These are phyloP conservation scores for Melopsittacus undulatus DNA, from an alignment of 2,797 vertebrate genomes.

Conservation along the genomic window DNA sequence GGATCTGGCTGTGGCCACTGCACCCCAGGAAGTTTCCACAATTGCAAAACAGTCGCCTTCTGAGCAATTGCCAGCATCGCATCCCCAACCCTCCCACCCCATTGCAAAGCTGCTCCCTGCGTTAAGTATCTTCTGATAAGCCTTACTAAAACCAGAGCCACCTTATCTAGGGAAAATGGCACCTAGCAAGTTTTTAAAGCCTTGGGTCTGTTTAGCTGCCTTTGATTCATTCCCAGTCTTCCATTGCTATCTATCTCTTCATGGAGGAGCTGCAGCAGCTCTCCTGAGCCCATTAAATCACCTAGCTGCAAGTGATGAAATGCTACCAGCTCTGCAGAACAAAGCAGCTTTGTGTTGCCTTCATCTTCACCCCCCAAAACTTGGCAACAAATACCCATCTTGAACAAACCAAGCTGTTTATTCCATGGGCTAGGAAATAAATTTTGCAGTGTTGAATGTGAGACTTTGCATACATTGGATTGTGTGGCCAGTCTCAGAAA, in stretches of 20 bases:
- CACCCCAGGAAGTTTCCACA: constrained; percentile 51
- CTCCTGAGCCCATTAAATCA: neutral
- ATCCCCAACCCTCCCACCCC: neutral
- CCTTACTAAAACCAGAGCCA: constrained; percentile 39
- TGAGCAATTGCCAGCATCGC: neutral
- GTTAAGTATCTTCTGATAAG: constrained; percentile 17
- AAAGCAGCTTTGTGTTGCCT: neutral
- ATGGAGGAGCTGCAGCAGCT: neutral
- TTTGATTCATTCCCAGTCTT: constrained; percentile 29
- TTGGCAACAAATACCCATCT: neutral
- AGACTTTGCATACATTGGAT: neutral
- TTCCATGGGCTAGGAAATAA: neutral
- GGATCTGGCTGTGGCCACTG: neutral
- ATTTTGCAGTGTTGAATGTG: neutral
- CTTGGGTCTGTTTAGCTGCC: neutral
- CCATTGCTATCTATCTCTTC: neutral
- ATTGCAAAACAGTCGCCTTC: constrained; percentile 38
- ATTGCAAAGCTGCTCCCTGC: neutral
- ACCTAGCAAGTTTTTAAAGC: constrained; percentile 41
- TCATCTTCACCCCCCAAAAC: neutral
- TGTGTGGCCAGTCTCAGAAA: neutral
- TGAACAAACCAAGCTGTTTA: neutral
- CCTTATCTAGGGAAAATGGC: constrained; percentile 58
- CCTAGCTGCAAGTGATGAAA: neutral
- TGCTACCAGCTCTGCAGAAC: neutral